phyloP scores from a whole-genome alignment of 2,888 invertebrate species.

The Aradus depressus region DNA sequence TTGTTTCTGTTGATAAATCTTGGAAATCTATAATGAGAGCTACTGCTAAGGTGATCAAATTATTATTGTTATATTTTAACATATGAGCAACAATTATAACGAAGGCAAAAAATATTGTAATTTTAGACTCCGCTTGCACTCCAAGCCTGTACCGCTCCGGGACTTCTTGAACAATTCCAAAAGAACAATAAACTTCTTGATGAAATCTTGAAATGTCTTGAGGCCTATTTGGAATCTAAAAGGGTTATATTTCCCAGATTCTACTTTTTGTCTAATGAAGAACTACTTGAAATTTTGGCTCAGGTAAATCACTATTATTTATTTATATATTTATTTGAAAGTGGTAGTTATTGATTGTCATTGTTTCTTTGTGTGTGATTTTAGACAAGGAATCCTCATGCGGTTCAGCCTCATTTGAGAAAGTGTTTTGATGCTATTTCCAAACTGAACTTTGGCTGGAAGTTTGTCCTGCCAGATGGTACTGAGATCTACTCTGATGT shows the following conservation, averaged over 20 bases:
- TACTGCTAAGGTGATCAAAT: slow-evolving; percentile 56
- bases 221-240: slow-evolving; percentile 79
- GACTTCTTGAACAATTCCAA: slow-evolving; percentile 54
- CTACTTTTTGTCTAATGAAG: slow-evolving; percentile 70
- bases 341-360: not conserved
- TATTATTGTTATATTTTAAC: slow-evolving; percentile 5
- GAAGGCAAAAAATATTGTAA: slow-evolving; percentile 31
- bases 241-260: slow-evolving; percentile 74
- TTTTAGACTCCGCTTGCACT: slow-evolving; percentile 59
- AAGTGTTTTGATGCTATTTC: slow-evolving; percentile 76
- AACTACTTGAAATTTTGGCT: slow-evolving; percentile 61
- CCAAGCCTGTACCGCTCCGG: slow-evolving; percentile 63
- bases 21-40: slow-evolving; percentile 82
- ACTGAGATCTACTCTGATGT: slow-evolving; percentile 34
- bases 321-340: slow-evolving; percentile 4
- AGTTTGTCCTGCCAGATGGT: slow-evolving; percentile 41
- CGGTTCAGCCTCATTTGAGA: slow-evolving; percentile 69
- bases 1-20: slow-evolving; percentile 73
- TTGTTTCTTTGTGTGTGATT: not conserved
- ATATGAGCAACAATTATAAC: not conserved
- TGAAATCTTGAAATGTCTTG: slow-evolving; percentile 79
- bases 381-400: slow-evolving; percentile 59
- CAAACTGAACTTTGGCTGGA: slow-evolving; percentile 59
- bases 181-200: slow-evolving; percentile 70
- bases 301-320: slow-evolving; percentile 44